These are phyloP conservation scores for Choristoneura fumiferana DNA, from an alignment of 1,140 invertebrate species.

Conservation along the genomic window DNA sequence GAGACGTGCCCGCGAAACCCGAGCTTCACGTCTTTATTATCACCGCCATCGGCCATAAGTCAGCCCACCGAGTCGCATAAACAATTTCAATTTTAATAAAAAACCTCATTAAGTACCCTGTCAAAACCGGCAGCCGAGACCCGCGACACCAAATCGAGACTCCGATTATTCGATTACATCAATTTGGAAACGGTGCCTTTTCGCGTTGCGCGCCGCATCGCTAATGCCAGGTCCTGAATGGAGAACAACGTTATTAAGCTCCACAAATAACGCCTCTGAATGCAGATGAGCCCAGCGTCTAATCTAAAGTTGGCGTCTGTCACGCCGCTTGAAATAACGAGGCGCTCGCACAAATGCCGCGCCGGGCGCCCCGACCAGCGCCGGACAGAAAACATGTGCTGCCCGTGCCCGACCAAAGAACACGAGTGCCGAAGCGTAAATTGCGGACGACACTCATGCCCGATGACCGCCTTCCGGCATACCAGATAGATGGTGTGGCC, in stretches of 20 bases:
- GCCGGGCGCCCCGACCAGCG: slow-evolving; percentile 25
- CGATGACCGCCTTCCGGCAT: slow-evolving; percentile 18
- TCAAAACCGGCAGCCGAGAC: slow-evolving; percentile 21
- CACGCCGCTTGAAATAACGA: slow-evolving; percentile 61
- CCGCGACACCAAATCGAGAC: too few species aligned
- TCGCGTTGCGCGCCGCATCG: neutral
- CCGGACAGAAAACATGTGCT: slow-evolving; percentile 3
- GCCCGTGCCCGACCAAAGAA: slow-evolving; percentile 31
- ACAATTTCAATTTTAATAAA: slow-evolving; percentile 38
- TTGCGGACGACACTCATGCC: slow-evolving; percentile 33
- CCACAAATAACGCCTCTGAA: slow-evolving; percentile 57
- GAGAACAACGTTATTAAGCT: slow-evolving; percentile 52
- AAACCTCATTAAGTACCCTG: slow-evolving; percentile 28
- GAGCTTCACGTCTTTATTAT: slow-evolving; percentile 54
- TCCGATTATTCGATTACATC: too few species aligned
- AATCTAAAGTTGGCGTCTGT: slow-evolving; percentile 62
- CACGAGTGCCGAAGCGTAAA: slow-evolving; percentile 40
- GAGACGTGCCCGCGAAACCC: slow-evolving; percentile 41
- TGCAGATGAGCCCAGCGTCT: slow-evolving; percentile 59
- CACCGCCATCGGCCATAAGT: slow-evolving; percentile 38
- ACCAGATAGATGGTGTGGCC: slow-evolving; percentile 28
- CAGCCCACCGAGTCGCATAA: slow-evolving; percentile 30
- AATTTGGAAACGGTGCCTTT: too few species aligned
- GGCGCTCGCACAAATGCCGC: slow-evolving; percentile 56
- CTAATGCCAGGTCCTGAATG: slow-evolving; percentile 40